Percentiles rank a stretch among this genome's conserved stretches.
Evolutionary conservation across 2,888 invertebrate genomes (phyloP).

Genomic region (Drosophila subquinaria): DNA sequence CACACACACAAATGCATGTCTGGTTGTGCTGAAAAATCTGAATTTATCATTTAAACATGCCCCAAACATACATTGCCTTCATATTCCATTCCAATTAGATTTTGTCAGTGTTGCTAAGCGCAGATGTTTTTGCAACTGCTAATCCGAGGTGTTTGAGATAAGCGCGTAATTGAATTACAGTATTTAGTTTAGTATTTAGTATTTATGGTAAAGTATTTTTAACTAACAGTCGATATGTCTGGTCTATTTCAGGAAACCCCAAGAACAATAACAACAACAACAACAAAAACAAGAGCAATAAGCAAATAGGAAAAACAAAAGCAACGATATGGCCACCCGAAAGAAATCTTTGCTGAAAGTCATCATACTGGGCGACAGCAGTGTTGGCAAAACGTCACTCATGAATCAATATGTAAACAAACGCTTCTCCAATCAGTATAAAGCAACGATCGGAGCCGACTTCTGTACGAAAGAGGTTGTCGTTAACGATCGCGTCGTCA

Average conservation of each 20-base stretch:
- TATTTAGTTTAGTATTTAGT: slow-evolving; percentile 2
- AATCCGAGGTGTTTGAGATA: slow-evolving; percentile 35
- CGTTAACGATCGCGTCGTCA: slow-evolving; percentile 99
- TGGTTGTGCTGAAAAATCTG: slow-evolving; percentile 16
- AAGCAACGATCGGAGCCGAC: slow-evolving; percentile 99
- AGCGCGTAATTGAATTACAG: slow-evolving; percentile 52
- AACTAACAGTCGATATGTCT: slow-evolving; percentile 43
- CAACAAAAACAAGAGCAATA: slow-evolving; percentile 16
- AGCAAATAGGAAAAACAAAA: slow-evolving; percentile 18
- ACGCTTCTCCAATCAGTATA: slow-evolving; percentile 99
- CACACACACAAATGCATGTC: background rate
- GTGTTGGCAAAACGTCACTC: slow-evolving; percentile 99
- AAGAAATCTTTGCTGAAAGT: slow-evolving; percentile 99
- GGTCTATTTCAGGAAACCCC: slow-evolving; percentile 36
- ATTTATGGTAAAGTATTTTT: slow-evolving; percentile 50
- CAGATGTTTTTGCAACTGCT: slow-evolving; percentile 8
- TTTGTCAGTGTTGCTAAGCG: slow-evolving; percentile 27
- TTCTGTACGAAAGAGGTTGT: slow-evolving; percentile 99
- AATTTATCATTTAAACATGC: slow-evolving; percentile 31
- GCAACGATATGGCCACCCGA: slow-evolving; percentile 91
- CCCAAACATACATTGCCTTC: background rate
- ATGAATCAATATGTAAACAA: slow-evolving; percentile 99
- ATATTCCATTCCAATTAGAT: slow-evolving; percentile 17
- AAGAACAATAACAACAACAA: slow-evolving; percentile 26
- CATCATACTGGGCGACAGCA: slow-evolving; percentile 98